Base-by-base conservation (phyloP, 2,888 invertebrate species). In the Minunthozetes semirufus region DNA sequence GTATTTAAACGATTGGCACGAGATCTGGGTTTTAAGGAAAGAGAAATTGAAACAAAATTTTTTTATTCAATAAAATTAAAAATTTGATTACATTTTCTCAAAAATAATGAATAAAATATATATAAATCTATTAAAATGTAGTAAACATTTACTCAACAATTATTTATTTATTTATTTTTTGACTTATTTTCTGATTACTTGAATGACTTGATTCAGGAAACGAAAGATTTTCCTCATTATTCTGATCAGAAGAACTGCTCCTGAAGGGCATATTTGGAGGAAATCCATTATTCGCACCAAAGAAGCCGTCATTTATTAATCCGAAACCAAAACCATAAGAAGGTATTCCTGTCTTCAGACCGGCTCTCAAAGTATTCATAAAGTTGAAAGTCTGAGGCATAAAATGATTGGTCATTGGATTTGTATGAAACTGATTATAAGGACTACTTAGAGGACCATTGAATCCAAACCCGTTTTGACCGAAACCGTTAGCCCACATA, bases 261-360 rank as follows among this genome's bases (percentile, higher is more conserved):
- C 70, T 46, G 11, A 46, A 48, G 15, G 70, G 70, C 22, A 6
- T 15, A 25, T 22, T 22, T 25, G 25, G 48, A 27, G 42, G 48
- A 48, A 13, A 6, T n/a, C 48, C 38, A 70, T 48, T 70, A 5
- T n/a, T 25, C 4, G 33, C 1, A 8, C 17, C 33, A n/a, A 33
- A 19, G n/a, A 63, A 38, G 5, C 48, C 27, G 38, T 70, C 27
- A 15, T 70, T 70, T 9, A 46, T 25, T 6, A 70, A 13, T 6
- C 70, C 70, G 15, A 42, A 70, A 17, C 70, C 70, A 25, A 48
- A 70, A 25, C 70, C 70, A 70, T 70, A 70, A 13, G 70, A 46
- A 27, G 70, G 70, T 46, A 70, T 70, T 2, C 70, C 70, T 1
- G 48, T 46, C 13, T 48, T 70, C 1, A 70, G 22, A 25, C 27